Conservation (phyloP, 2,888 invertebrate species). For the Drosophila acutilabella region DNA sequence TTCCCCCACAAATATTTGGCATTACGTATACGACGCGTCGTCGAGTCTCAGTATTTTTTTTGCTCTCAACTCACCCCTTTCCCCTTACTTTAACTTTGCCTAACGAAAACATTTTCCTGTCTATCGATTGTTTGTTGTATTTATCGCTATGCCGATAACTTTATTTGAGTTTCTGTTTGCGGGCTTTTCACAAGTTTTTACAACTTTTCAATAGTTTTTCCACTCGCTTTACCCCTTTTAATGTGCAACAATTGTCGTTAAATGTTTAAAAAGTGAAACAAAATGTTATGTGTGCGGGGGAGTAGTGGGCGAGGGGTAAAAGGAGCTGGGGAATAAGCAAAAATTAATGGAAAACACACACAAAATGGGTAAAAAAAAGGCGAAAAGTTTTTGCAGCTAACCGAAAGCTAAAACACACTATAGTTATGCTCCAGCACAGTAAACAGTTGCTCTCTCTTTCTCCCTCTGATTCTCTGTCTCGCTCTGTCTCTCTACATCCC, state of each 20-base stretch:
- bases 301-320: too few relatives aligned
- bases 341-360: conserved; percentile 44
- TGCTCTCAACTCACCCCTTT: neutral
- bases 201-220: conserved; percentile 53
- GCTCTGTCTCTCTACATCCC: neutral
- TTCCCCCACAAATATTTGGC: conserved; percentile 52
- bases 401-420: conserved; percentile 11
- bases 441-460: conserved; percentile 6
- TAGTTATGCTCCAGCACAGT: conserved; percentile 37
- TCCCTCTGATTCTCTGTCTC: neutral
- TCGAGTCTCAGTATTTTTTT: conserved; percentile 30
- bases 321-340: conserved; percentile 20
- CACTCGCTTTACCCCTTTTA: conserved; percentile 60
- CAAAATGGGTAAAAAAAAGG: conserved; percentile 48
- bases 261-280: conserved; percentile 50
- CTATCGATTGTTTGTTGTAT: neutral
- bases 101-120: too few relatives aligned
- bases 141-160: neutral
- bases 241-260: conserved; percentile 73
- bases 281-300: neutral
- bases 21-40: conserved; percentile 71
- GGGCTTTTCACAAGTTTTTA: conserved; percentile 19
- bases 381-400: conserved; percentile 56
- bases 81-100: conserved; percentile 24
- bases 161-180: neutral